These are phyloP conservation scores for Nannoperca obscura DNA, from an alignment of 2,797 vertebrate species.

Conservation along the genomic window DNA sequence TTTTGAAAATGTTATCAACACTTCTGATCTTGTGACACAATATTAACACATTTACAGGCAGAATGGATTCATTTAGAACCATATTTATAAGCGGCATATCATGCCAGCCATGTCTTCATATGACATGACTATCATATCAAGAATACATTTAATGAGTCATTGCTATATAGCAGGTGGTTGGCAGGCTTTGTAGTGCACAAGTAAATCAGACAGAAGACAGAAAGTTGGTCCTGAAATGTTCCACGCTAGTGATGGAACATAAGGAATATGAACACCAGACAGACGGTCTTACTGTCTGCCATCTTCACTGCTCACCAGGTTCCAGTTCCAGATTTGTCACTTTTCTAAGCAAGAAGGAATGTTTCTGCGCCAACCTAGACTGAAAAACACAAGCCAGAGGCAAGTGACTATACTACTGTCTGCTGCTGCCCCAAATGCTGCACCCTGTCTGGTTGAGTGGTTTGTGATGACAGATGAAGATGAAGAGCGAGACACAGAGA, in stretches of 20 bases:
- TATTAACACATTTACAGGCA: neutral
- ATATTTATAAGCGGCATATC: slow-evolving; percentile 7
- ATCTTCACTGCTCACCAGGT: slow-evolving; percentile 34
- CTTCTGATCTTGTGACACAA: neutral
- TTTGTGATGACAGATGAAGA: slow-evolving; percentile 67
- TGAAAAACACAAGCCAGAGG: slow-evolving; percentile 32
- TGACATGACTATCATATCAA: slow-evolving; percentile 30
- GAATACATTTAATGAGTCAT: slow-evolving; percentile 53
- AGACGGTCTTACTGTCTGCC: slow-evolving; percentile 44
- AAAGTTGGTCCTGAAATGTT: slow-evolving; percentile 45
- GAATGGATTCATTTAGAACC: neutral
- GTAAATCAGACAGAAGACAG: slow-evolving; percentile 34
- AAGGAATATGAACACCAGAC: slow-evolving; percentile 32
- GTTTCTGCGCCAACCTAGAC: slow-evolving; percentile 15
- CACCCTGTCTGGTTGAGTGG: slow-evolving; percentile 45
- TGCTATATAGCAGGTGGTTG: slow-evolving; percentile 54
- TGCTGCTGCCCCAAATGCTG: slow-evolving; percentile 38
- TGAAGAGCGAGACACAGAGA: slow-evolving; percentile 9
- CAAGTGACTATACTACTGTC: slow-evolving; percentile 2
- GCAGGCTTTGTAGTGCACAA: slow-evolving; percentile 19
- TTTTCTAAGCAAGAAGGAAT: slow-evolving; percentile 32
- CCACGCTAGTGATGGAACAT: slow-evolving; percentile 32
- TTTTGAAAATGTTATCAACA: neutral
- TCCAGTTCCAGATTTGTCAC: slow-evolving; percentile 36
- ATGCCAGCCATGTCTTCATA: slow-evolving; percentile 1